Base-by-base conservation (phyloP, 1,140 invertebrate species). In the Drosophila nigromelanica region DNA sequence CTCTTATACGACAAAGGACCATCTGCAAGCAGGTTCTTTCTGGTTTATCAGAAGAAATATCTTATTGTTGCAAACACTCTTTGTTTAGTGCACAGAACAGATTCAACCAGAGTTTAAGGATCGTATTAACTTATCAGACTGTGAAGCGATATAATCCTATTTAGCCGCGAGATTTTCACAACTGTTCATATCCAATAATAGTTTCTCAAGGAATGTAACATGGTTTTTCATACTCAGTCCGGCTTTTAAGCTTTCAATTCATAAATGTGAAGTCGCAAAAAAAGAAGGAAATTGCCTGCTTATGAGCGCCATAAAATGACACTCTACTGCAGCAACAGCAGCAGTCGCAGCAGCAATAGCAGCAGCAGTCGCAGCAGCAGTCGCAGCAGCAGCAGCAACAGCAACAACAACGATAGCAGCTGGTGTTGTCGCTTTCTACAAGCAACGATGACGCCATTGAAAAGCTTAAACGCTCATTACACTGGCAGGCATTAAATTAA, bases 401-500 rank as follows among this genome's bases (percentile, higher is more conserved):
- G 30, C 39, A 51, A 11, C 39, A 58, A 30, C 55, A 11, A 59
- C 55, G 45, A 42, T n/a, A 48, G 14, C 45, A 58, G 56, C 64
- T 51, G 56, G 11, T 68, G 51, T 47, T 72, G 54, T 58, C 47
- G 63, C 60, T 60, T 71, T 55, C 66, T 45, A 51, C 52, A 37
- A 52, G 63, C 47, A 60, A 68, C 55, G 63, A 67, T 67, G 75
- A 62, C 47, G 79, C 80, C 74, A 56, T 70, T 74, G 58, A 70
- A 74, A 75, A 60, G 78, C 83, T 87, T 87, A 87, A 87, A 87
- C 78, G 82, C 82, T 87, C 82, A 87, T 87, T 87, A 87, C 83
- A 78, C 78, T 78, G 68, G 64, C 78, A 62, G 82, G 82, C 82
- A 89, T 87, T 89, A 87, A 87, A 89, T 87, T 87, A 87, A 87